Conservation (phyloP, 2,888 invertebrate genomes). For the Priocnemis perturbator region DNA sequence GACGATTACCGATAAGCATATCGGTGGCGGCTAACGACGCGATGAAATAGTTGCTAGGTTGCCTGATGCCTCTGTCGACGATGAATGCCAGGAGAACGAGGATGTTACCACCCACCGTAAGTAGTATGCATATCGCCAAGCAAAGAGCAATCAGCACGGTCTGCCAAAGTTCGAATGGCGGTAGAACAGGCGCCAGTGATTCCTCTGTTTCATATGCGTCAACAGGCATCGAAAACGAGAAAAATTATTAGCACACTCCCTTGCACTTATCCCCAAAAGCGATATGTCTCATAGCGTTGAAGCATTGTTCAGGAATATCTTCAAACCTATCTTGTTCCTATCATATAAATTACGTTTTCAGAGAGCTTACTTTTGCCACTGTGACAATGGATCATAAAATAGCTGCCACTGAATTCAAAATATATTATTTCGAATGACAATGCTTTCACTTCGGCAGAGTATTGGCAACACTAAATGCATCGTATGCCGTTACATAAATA, state of each 20-base stretch:
- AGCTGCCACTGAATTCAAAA: no score
- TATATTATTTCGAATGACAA: no score
- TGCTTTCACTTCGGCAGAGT: no score
- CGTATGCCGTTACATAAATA: background rate
- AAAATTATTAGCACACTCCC: no score
- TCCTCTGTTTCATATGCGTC: conserved; percentile 33
- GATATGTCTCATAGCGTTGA: no score
- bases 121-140: conserved; percentile 90
- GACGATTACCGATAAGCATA: conserved; percentile 89
- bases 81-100: conserved; percentile 96
- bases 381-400: no score
- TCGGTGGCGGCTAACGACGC: conserved; percentile 98
- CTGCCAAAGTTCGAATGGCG: conserved; percentile 93
- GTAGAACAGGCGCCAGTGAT: conserved; percentile 73
- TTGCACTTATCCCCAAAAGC: no score
- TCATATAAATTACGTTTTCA: no score
- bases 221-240: background rate
- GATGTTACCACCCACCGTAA: conserved; percentile 97
- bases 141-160: conserved; percentile 92
- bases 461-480: no score
- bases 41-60: conserved; percentile 99
- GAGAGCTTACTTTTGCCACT: no score
- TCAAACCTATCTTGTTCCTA: no score
- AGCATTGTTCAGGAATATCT: no score
- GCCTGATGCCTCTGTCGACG: conserved; percentile 93